A percentile compares a stretch with the other conserved stretches of the same genome.
Evolutionary conservation across 2,113 vertebrate species (phyloP).

Genomic region (Globicephala melas): DNA sequence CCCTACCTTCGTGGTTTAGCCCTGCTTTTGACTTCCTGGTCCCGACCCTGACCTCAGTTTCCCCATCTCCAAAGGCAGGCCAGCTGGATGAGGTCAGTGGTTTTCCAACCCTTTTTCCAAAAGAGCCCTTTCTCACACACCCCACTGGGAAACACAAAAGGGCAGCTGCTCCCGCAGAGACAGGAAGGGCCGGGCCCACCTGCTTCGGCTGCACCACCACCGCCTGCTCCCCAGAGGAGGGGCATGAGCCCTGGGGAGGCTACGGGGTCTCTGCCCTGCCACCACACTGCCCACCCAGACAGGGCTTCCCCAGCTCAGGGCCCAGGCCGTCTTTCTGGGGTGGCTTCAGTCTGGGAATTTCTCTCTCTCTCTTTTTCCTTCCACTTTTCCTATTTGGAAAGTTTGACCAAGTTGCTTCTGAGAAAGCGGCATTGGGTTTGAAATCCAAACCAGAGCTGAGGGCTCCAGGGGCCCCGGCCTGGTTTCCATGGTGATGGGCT

Average conservation of each 20-base stretch:
- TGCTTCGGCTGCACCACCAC: not conserved
- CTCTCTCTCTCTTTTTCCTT: not conserved
- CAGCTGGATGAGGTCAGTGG: constrained; percentile 44
- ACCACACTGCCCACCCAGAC: not conserved
- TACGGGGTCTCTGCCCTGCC: not conserved
- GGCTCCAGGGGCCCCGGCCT: not conserved
- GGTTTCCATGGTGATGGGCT: not conserved
- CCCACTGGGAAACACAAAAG: constrained; percentile 1
- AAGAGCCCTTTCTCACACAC: not conserved
- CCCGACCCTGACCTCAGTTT: constrained; percentile 33
- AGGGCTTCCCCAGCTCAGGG: not conserved
- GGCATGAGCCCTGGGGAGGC: not conserved
- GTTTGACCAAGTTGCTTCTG: constrained; percentile 44
- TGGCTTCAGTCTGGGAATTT: not conserved
- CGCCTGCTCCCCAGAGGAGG: not conserved
- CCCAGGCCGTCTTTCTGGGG: not conserved
- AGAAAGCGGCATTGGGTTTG: not conserved
- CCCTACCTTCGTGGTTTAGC: not conserved
- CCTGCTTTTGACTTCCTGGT: not conserved
- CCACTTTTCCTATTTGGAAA: constrained; percentile 56
- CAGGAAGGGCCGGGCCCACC: constrained; percentile 30
- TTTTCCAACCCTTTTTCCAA: constrained; percentile 61
- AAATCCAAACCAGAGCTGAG: not conserved
- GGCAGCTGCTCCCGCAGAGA: not conserved
- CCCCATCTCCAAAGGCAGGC: constrained; percentile 28